Evolutionary conservation across 2,888 invertebrate genomes (phyloP).

Genomic region (Trachelus troglodyta): DNA sequence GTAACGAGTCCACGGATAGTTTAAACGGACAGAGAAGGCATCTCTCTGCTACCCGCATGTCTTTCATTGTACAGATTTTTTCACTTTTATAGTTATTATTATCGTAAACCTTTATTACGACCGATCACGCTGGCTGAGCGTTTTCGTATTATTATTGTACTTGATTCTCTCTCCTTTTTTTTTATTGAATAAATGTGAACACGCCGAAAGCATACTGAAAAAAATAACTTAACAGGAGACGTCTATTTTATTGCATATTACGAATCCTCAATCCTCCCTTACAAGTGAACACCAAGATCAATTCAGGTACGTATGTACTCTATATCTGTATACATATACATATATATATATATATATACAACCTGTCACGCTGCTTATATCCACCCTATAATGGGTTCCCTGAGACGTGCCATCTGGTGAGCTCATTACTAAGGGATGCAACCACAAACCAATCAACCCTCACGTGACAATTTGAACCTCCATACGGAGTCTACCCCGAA

Average conservation of each 20-base stretch:
- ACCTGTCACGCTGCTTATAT: constrained; percentile 46
- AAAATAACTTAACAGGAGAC: neutral
- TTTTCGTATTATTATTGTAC: constrained; percentile 63
- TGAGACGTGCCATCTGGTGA: constrained; percentile 63
- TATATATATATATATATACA: neutral
- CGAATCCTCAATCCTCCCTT: neutral
- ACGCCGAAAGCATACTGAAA: constrained; percentile 51
- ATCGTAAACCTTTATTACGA: constrained; percentile 53
- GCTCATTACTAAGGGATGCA: constrained; percentile 64
- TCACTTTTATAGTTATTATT: constrained; percentile 65
- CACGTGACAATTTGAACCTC: constrained; percentile 42
- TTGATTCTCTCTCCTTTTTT: constrained; percentile 49
- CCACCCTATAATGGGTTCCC: constrained; percentile 59
- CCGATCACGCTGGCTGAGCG: constrained; percentile 52
- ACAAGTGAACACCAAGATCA: neutral
- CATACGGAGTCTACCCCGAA: constrained; percentile 42
- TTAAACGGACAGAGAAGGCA: constrained; percentile 59
- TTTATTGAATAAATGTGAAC: constrained; percentile 66
- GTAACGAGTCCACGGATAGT: constrained; percentile 34
- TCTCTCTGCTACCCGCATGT: constrained; percentile 66
- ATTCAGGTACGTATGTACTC: neutral
- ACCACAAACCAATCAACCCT: constrained; percentile 64
- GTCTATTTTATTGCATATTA: no score
- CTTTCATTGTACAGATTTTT: constrained; percentile 67
- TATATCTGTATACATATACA: neutral